Percentiles rank a stretch among this genome's conserved stretches.
Evolutionary conservation across 2,888 invertebrate species (phyloP).

Genomic region (Scaptomyza cyrtandrae): DNA sequence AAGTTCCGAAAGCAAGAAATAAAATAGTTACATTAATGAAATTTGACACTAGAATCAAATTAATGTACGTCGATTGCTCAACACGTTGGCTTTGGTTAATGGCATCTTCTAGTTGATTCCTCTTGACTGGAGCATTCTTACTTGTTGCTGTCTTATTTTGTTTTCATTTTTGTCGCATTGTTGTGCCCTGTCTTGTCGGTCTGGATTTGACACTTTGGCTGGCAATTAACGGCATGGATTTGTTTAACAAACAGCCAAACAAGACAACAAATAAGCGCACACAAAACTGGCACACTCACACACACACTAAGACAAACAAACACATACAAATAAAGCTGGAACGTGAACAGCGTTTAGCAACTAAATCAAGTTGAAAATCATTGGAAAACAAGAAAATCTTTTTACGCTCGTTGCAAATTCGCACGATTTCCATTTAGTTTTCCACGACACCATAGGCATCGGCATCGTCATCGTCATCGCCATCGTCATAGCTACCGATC

Average conservation of each 20-base stretch:
- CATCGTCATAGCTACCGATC: slow-evolving; percentile 33
- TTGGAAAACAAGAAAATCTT: slow-evolving; percentile 65
- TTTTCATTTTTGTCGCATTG: slow-evolving; percentile 7
- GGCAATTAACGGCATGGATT: slow-evolving; percentile 74
- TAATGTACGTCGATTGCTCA: too few species aligned
- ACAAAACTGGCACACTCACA: slow-evolving; percentile 45
- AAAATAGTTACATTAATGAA: too few species aligned
- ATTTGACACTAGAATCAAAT: too few species aligned
- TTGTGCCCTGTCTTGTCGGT: slow-evolving; percentile 21
- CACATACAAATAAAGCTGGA: slow-evolving; percentile 16
- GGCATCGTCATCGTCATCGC: slow-evolving; percentile 36
- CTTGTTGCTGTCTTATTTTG: background rate
- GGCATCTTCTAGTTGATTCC: background rate
- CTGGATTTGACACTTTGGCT: slow-evolving; percentile 61
- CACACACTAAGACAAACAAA: slow-evolving; percentile 1
- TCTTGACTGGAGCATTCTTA: slow-evolving; percentile 5
- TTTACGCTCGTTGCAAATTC: slow-evolving; percentile 65
- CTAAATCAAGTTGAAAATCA: slow-evolving; percentile 62
- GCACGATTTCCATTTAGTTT: slow-evolving; percentile 62
- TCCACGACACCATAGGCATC: slow-evolving; percentile 20
- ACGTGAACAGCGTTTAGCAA: slow-evolving; percentile 65
- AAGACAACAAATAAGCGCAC: slow-evolving; percentile 58
- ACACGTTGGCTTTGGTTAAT: too few species aligned
- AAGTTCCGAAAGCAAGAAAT: too few species aligned
- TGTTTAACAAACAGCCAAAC: slow-evolving; percentile 75